Percentiles rank a stretch among this genome's conserved stretches.
Evolutionary conservation across 2,113 vertebrate species (phyloP).

Genomic region (Rhabdornis inornatus): DNA sequence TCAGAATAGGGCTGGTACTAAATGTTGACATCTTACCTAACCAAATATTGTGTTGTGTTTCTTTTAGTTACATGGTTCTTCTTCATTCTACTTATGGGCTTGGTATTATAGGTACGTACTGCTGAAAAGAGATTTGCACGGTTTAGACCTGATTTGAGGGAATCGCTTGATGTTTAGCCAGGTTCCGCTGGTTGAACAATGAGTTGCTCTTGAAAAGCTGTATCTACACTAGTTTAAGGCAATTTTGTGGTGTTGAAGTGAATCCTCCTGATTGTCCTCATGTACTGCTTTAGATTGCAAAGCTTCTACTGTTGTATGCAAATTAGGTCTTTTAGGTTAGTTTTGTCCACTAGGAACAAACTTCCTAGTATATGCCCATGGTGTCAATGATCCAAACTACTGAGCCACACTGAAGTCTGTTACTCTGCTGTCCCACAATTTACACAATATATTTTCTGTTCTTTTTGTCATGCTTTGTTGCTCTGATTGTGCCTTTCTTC

Average conservation of each 20-base stretch:
- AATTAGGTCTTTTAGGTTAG: not conserved
- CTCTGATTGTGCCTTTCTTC: not conserved
- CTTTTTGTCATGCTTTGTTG: not conserved
- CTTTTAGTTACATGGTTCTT: not conserved
- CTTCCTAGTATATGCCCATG: not conserved
- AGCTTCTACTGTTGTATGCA: not conserved
- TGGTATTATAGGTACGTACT: not conserved
- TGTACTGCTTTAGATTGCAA: not conserved
- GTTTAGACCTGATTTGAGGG: not conserved
- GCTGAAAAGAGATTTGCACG: not conserved
- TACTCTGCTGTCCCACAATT: not conserved
- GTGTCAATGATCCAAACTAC: not conserved
- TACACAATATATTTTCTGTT: not conserved
- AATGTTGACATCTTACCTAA: not conserved
- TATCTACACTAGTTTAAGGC: not conserved
- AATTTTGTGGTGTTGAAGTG: not conserved
- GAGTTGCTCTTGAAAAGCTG: not conserved
- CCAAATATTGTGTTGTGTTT: not conserved
- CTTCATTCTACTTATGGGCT: not conserved
- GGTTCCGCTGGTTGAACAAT: not conserved
- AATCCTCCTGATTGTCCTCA: not conserved
- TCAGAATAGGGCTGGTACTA: not conserved
- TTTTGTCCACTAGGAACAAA: no score
- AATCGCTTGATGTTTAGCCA: not conserved
- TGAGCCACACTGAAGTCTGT: not conserved